phyloP scores from a whole-genome alignment of 2,113 vertebrate species.

The Propithecus coquereli region DNA sequence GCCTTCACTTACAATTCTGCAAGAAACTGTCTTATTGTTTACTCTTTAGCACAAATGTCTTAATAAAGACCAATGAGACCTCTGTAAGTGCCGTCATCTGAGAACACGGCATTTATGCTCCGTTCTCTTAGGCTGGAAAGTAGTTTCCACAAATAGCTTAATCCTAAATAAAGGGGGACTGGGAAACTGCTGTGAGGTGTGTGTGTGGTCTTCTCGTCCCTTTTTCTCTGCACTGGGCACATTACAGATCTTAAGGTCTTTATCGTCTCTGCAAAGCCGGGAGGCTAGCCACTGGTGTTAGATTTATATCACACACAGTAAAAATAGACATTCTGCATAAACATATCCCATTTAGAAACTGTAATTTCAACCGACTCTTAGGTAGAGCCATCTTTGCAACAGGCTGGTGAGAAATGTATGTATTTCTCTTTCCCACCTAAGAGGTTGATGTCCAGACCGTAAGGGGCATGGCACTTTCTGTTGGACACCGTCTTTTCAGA shows the following conservation, averaged over 20 bases:
- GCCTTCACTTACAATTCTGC: neutral
- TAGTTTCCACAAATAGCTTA: neutral
- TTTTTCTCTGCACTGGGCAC: fast-evolving
- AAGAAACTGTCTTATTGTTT: neutral
- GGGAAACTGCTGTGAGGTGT: too few species aligned
- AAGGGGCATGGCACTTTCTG: neutral
- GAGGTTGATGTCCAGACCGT: neutral
- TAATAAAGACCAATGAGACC: neutral
- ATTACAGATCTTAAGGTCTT: neutral
- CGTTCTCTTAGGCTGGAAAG: neutral
- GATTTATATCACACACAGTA: neutral
- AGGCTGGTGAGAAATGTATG: neutral
- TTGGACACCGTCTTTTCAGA: neutral
- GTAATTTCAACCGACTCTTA: neutral
- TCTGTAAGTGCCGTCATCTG: fast-evolving
- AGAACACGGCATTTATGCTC: fast-evolving
- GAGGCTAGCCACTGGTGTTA: neutral
- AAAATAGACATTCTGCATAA: neutral
- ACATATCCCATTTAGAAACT: neutral
- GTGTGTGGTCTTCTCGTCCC: neutral
- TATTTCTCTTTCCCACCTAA: neutral
- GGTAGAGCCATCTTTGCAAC: neutral
- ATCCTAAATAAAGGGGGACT: neutral
- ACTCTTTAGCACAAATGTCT: neutral
- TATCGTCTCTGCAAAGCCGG: neutral